Evolutionary conservation across 2,888 invertebrate species (phyloP), one percentile per base, ranked within the genome.

Genomic region (Drosophila conformis): DNA sequence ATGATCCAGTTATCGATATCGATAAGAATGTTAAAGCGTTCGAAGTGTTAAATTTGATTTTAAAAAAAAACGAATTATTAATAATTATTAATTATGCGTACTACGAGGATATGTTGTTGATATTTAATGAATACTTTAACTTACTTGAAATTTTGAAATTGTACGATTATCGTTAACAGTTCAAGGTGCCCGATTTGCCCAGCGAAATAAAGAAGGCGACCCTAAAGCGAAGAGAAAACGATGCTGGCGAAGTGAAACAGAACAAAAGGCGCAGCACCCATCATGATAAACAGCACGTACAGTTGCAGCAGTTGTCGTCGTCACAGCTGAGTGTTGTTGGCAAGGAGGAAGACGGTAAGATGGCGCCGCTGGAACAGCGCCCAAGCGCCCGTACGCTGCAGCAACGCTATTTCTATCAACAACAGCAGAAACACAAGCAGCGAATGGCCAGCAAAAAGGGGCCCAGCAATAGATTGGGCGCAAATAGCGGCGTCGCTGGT

Each of bases 151-250:
- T 36, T 13, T n/a, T 10, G 18, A 56, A 29, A 46, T 15, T 21
- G 13, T 21, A 21, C 21, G 13, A 21, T 21, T 46, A 25, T 46
- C 27, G 13, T n/a, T 18, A 29, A 27, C 49, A 91, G 91, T 91
- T 91, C 51, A 91, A 92, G 73, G 85, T 92, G 48, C 91, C 91
- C 7, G 91, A 91, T 68, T 85, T 91, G 62, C 91, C 91, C 25
- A 79, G 73, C 48, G 89, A 83, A 65, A 83, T 83, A 6, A 86
- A 81, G 11, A 92, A 91, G 76, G 92, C 92, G 67, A 91, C 85
- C 8, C 73, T 92, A 0, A 92, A 92, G 73, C 89, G 92, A 18
- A 91, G 90, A 61, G 86, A 91, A 35, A 85, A 87, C 52, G 87
- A 88, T 10, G 40, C 63, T 1, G 58, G 65, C 11, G 85, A 85